Percentiles rank a stretch among this genome's conserved stretches.
Conservation (phyloP, 2,888 invertebrate genomes). For the Cryptocheilus praepositus region DNA sequence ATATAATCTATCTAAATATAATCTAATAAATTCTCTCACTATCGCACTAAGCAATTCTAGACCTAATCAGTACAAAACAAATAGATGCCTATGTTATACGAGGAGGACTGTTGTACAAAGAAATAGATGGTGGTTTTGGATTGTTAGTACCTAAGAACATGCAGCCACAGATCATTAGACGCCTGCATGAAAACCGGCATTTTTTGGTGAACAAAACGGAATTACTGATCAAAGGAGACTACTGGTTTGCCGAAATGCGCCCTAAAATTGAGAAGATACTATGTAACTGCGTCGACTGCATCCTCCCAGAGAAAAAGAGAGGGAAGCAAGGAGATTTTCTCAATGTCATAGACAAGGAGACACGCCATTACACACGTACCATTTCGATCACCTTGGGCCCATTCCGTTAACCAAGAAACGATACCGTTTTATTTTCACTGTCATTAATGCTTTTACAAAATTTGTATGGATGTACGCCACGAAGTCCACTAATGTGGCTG, state of each 20-base stretch:
- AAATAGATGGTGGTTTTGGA: background rate
- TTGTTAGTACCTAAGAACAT: background rate
- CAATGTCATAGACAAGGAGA: background rate
- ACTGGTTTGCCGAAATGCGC: background rate
- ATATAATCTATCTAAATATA: too few relatives aligned
- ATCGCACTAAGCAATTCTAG: background rate
- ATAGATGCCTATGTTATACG: background rate
- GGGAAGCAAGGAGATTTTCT: constrained; percentile 30
- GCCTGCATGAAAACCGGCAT: background rate
- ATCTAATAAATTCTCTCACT: background rate
- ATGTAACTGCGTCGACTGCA: background rate
- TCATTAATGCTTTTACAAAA: constrained; percentile 1
- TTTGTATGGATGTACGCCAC: background rate
- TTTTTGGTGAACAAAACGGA: background rate
- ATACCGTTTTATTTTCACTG: background rate
- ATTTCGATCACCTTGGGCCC: background rate
- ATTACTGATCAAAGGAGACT: background rate
- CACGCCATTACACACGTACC: background rate
- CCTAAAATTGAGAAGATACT: background rate
- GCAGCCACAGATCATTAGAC: background rate
- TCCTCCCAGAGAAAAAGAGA: background rate
- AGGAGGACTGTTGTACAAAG: background rate
- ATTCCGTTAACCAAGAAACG: background rate
- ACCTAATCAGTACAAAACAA: too few relatives aligned
- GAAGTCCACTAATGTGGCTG: background rate